A percentile compares a stretch with the other conserved stretches of the same genome.
Conservation (phyloP, 2,888 invertebrate species). For the Cyaniris semiargus region DNA sequence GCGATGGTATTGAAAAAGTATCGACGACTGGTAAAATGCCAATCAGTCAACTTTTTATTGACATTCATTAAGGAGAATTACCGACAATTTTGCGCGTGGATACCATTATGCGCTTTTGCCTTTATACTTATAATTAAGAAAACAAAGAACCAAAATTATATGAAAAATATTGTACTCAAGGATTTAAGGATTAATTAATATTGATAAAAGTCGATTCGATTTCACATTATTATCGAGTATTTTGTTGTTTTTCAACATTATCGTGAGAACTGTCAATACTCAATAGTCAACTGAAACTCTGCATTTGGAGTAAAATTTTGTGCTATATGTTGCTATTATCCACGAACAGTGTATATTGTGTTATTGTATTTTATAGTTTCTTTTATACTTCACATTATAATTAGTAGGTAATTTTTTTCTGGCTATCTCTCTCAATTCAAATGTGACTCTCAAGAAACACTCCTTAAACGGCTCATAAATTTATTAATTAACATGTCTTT, state of each 20-base stretch:
- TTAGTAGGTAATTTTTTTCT: not conserved
- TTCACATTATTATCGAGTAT: not conserved
- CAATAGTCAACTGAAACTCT: not conserved
- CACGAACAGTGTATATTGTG: not conserved
- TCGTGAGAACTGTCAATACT: not conserved
- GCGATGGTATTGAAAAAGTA: constrained; percentile 62
- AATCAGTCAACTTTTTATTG: constrained; percentile 40
- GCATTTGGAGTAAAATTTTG: not conserved
- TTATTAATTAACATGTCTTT: not conserved
- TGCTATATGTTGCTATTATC: not conserved
- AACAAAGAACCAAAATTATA: not conserved
- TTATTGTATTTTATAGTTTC: not conserved
- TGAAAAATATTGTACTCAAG: not conserved
- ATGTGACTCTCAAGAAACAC: not conserved
- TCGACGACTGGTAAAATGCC: constrained; percentile 53
- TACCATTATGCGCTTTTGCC: constrained; percentile 29
- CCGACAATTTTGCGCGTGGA: constrained; percentile 39
- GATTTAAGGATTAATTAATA: not conserved
- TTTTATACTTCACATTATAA: not conserved
- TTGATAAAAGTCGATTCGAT: not conserved
- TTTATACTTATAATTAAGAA: constrained; percentile 12
- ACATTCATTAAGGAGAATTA: constrained; percentile 10
- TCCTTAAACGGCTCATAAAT: not conserved
- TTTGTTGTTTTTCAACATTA: not conserved
- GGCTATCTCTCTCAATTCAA: no score